These are phyloP conservation scores for Andrena marginata DNA, from an alignment of 2,888 invertebrate species.

Conservation along the genomic window DNA sequence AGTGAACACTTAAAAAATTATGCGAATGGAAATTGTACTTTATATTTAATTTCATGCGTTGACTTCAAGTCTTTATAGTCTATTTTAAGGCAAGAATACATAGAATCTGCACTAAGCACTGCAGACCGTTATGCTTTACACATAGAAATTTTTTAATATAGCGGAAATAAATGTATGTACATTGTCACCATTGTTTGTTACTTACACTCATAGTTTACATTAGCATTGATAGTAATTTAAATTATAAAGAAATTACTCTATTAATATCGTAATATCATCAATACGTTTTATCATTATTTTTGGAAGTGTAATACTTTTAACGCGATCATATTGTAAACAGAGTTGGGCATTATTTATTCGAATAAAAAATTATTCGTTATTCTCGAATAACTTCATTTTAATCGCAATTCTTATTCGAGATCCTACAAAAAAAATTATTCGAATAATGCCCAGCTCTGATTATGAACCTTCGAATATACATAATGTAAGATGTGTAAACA, in stretches of 20 bases:
- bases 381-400: too few relatives aligned
- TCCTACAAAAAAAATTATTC: too few relatives aligned
- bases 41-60: constrained; percentile 39
- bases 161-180: constrained; percentile 49
- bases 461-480: constrained; percentile 26
- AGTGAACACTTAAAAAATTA: constrained; percentile 41
- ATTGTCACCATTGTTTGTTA: constrained; percentile 58
- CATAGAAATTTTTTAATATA: constrained; percentile 44
- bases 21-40: constrained; percentile 27
- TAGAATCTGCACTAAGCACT: constrained; percentile 33
- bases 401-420: too few relatives aligned
- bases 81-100: constrained; percentile 37
- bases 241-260: constrained; percentile 34
- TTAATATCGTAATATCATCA: constrained; percentile 45
- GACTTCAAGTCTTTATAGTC: constrained; percentile 26
- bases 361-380: too few relatives aligned
- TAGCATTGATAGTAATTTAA: constrained; percentile 40
- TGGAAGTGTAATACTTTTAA: constrained; percentile 48
- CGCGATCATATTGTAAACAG: constrained; percentile 36
- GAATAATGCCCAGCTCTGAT: too few relatives aligned
- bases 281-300: constrained; percentile 43
- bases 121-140: constrained; percentile 53
- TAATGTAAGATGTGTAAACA: constrained; percentile 41
- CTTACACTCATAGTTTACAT: constrained; percentile 57
- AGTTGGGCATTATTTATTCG: too few relatives aligned